Evolutionary conservation across 2,797 vertebrate genomes (phyloP), one percentile per base, ranked within the genome.

Genomic region (Pelodytes ibericus): DNA sequence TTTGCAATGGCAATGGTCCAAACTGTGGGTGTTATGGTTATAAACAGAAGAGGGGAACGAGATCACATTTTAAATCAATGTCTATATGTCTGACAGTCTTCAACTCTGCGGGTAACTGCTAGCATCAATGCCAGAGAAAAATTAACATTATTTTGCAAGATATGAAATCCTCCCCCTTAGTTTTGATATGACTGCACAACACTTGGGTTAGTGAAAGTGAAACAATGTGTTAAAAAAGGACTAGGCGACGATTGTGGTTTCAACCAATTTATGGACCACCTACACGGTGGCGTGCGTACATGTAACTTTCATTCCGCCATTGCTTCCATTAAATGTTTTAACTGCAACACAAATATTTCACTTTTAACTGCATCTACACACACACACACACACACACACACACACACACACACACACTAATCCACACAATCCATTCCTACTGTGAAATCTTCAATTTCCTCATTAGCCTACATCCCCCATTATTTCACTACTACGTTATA

Each of bases 221-320:
- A n/a, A n/a, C n/a, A 49, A 25, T 57, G 57, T 64, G 78, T 47
- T 30, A 2, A 3, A 30, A 39, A 4, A 27, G 59, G n/a, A 73
- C 71, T 1, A 0, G 69, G 77, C 41, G 58, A 78, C 70, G 0
- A 29, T 51, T 88, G 89, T 79, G 89, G 87, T 89, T 89, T 87
- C 58, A 79, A 84, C 82, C 79, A 66, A 74, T 39, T 0, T 22
- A 73, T 3, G 67, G 79, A 77, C 83, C 82, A 81, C 78, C 0
- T 60, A 77, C 63, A 71, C 71, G 79, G 15, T 64, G 67, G 86
- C 53, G 61, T 80, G 63, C 57, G 2, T 13, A 9, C 36, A 41
- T 67, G 4, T 67, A 81, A 83, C 85, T 87, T 89, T 90, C 87
- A 83, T n/a, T n/a, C n/a, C n/a, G n/a, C n/a, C n/a, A n/a, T 85